Base-by-base conservation (phyloP, 37 sponge, comb jelly and placozoan species). In the Spongilla lacustris region DNA sequence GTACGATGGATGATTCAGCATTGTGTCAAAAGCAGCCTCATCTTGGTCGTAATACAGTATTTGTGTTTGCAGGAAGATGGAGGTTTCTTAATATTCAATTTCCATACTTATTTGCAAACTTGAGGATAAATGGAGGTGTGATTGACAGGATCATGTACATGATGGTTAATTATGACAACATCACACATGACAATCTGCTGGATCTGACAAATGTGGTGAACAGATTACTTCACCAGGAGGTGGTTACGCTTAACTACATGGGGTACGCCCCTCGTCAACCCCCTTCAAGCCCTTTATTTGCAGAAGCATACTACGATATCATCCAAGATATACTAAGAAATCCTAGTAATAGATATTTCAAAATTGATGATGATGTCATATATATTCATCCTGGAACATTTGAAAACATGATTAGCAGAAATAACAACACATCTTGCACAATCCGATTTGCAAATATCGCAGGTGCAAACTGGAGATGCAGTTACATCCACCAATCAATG, bases 381-480 rank as follows among this genome's bases (percentile, higher is more conserved):
- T 76, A 76, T 24, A 76, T 76, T 34, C 77, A 76, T 13, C 77
- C 77, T 19, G 35, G 35, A 10, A 76, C 77, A 34, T 76, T 76
- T 76, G 77, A 76, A 24, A 36, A 10, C 26, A 76, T 76, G 77
- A 26, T 76, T 11, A 35, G 25, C 2, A 26, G 27, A 24, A 36
- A 48, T 11, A 48, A 36, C 46, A 27, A 9, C 36, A 26, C 31
- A 13, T 10, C 26, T 27, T 76, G 77, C 35, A 76, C 35, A 27
- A 31, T 76, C 17, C 4, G 2, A 37, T 76, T 76, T 34, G 77
- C 14, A 4, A 76, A 76, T 19, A 76, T 76, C 0, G 77, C 77
- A 30, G 77, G 77, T 11, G 35, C 34, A 11, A 76, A 76, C 77
- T 76, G 77, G 77, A 30, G 77, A 30, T 76, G 77, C 36, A 76